Evolutionary conservation across 1,140 invertebrate species (phyloP).

Genomic region (Papilio dardanus): DNA sequence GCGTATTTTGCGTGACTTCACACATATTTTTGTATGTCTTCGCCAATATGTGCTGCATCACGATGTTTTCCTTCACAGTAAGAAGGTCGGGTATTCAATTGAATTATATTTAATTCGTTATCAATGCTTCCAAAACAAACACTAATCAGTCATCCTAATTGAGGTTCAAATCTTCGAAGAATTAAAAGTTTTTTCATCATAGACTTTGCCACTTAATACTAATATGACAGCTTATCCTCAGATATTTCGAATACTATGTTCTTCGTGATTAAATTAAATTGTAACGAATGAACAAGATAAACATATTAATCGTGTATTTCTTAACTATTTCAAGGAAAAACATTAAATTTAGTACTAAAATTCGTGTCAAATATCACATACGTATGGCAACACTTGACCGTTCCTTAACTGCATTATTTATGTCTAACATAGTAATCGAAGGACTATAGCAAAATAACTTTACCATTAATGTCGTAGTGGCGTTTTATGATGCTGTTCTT

Average conservation of each 20-base stretch:
- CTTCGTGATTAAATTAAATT: background rate
- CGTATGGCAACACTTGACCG: background rate
- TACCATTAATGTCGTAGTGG: slow-evolving; percentile 20
- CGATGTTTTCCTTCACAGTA: too few species aligned
- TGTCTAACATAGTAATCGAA: slow-evolving; percentile 14
- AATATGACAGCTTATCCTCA: background rate
- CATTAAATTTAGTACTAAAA: background rate
- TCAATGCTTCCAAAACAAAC: background rate
- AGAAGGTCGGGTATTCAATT: too few species aligned
- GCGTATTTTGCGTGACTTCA: too few species aligned
- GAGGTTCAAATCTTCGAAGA: too few species aligned
- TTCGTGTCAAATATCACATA: slow-evolving; percentile 25
- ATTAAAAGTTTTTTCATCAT: background rate
- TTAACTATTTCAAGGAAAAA: background rate
- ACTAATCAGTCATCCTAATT: too few species aligned
- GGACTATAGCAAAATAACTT: slow-evolving; percentile 27
- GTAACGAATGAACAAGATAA: background rate
- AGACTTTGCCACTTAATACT: background rate
- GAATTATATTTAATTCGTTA: background rate
- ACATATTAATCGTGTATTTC: background rate
- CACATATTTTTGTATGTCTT: too few species aligned
- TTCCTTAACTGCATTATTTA: slow-evolving; percentile 27
- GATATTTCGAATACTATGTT: background rate
- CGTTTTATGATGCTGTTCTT: slow-evolving; percentile 22
- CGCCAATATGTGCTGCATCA: too few species aligned